phyloP scores from a whole-genome alignment of 2,888 invertebrate genomes.

The Drosophila seclusa region DNA sequence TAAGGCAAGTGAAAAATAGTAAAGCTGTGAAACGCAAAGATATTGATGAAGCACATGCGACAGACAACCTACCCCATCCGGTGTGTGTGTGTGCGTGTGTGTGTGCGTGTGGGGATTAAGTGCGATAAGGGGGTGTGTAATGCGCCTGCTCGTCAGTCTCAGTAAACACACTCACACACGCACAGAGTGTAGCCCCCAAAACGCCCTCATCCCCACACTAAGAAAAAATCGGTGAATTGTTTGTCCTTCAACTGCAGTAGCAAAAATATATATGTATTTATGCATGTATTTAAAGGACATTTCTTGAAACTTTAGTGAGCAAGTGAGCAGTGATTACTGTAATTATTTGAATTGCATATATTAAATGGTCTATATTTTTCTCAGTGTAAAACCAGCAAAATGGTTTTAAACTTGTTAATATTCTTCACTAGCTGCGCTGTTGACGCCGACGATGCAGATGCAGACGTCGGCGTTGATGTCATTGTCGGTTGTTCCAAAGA shows the following conservation, averaged over 20 bases:
- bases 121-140: slow-evolving; percentile 22
- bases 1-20: slow-evolving; percentile 63
- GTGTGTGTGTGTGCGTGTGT: slow-evolving; percentile 58
- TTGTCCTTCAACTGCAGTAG: background rate
- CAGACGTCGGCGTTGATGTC: background rate
- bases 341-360: background rate
- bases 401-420: slow-evolving; percentile 80
- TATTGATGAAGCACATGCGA: slow-evolving; percentile 83
- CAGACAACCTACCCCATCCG: slow-evolving; percentile 42
- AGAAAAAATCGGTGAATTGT: background rate
- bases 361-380: background rate
- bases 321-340: background rate
- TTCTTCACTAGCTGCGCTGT: slow-evolving; percentile 5
- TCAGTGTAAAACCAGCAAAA: slow-evolving; percentile 39
- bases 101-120: slow-evolving; percentile 67
- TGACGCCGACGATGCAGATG: slow-evolving; percentile 1
- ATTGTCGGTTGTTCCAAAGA: slow-evolving; percentile 26
- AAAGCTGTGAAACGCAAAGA: slow-evolving; percentile 60
- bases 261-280: background rate
- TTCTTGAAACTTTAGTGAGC: background rate
- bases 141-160: slow-evolving; percentile 58
- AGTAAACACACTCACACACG: slow-evolving; percentile 40
- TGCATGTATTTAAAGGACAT: background rate
- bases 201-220: background rate
- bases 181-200: background rate